phyloP scores from a whole-genome alignment of 2,888 invertebrate genomes.

The Euzetes globulus region DNA sequence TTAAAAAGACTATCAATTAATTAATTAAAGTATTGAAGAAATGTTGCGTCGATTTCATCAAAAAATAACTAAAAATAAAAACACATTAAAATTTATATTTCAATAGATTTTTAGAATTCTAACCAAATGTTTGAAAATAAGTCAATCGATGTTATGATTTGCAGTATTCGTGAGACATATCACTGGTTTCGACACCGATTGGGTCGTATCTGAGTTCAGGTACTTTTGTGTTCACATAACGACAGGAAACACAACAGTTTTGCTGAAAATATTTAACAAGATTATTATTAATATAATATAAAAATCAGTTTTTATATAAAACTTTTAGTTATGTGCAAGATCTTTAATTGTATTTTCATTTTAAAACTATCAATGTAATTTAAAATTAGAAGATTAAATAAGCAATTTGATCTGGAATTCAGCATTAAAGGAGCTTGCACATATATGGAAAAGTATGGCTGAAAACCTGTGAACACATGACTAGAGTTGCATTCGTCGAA shows the following conservation, averaged over 20 bases:
- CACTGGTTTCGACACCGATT: conserved; percentile 13
- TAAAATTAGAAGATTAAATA: no score
- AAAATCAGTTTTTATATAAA: not conserved
- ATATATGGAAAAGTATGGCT: no score
- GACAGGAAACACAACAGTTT: conserved; percentile 12
- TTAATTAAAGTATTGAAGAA: no score
- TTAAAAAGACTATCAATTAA: no score
- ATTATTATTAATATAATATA: not conserved
- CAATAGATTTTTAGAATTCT: no score
- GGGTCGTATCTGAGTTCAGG: conserved; percentile 8
- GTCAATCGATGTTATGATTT: not conserved
- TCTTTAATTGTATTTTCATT: no score
- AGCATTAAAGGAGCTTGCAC: no score
- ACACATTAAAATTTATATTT: no score
- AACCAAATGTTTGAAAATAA: not conserved
- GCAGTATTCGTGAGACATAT: not conserved
- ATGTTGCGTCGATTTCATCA: no score
- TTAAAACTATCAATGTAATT: no score
- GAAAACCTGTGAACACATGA: conserved; percentile 10
- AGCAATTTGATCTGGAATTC: no score
- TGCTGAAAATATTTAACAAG: not conserved
- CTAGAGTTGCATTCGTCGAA: not conserved
- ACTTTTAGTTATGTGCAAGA: not conserved
- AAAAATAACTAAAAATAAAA: no score
- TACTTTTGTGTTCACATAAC: conserved; percentile 1